Evolutionary conservation across 2,113 vertebrate species (phyloP).

Genomic region (Hepsetus odoe): DNA sequence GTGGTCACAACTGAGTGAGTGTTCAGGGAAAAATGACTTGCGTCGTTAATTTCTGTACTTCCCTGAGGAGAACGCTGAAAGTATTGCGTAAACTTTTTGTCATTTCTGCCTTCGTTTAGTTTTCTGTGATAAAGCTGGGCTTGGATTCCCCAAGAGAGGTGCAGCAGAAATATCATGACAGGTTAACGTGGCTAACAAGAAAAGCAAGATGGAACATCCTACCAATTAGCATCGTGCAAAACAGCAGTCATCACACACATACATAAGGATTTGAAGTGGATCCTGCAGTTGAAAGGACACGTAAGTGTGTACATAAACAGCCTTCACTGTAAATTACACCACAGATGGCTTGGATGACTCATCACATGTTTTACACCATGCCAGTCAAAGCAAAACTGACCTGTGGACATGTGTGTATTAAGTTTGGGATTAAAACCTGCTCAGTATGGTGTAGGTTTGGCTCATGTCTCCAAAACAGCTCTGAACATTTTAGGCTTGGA

Average conservation of each 20-base stretch:
- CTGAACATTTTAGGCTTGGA: too few species aligned
- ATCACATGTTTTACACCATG: constrained; percentile 28
- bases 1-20: neutral
- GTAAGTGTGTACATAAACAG: constrained; percentile 29
- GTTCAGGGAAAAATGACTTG: neutral
- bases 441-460: too few species aligned
- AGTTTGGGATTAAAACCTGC: too few species aligned
- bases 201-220: too few species aligned
- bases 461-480: too few species aligned
- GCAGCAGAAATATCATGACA: neutral
- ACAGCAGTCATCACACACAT: too few species aligned
- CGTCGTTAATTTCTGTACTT: neutral
- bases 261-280: constrained; percentile 28
- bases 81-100: neutral
- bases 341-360: constrained; percentile 26
- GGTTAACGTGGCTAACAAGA: too few species aligned
- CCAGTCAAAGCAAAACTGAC: constrained; percentile 18
- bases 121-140: neutral
- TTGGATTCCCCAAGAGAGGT: neutral
- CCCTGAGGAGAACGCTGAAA: constrained; percentile 13
- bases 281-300: constrained; percentile 27
- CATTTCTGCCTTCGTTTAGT: neutral
- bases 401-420: too few species aligned
- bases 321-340: constrained; percentile 36
- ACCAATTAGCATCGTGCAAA: too few species aligned